Evolutionary conservation across 2,113 vertebrate genomes (phyloP), one percentile per base, ranked within the genome.

Genomic region (Heteronetta atricapilla): DNA sequence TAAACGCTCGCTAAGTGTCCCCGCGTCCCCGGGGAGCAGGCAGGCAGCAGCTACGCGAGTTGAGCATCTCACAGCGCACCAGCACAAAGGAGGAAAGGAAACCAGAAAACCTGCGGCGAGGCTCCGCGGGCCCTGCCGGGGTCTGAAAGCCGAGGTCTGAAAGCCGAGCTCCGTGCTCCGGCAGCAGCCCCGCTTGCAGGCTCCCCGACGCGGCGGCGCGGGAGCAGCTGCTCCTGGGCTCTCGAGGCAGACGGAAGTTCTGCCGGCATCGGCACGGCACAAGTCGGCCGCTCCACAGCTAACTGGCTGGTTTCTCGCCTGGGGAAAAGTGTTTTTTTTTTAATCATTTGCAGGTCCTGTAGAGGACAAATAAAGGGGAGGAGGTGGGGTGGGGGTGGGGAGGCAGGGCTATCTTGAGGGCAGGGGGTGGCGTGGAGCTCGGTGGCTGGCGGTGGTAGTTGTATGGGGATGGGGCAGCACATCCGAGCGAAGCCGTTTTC

Each of bases 171-270:
- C 73, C 0, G 1, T 50, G 64, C 70, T 93, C 8, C 63, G 19
- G 18, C 17, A 23, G 33, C 25, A 29, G 25, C 40, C 38, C 48
- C 52, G 55, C 86, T 59, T 10, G 1, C 42, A 75, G 84, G 2
- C 53, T 66, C n/a, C 34, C 90, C 3, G 0, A n/a, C 22, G 60
- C 19, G 28, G 46, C 11, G 56, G 73, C 2, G 66, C 8, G 53
- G 89, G 78, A 88, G 88, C 86, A 66, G 70, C 91, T 75, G 85
- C 80, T 85, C 36, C 66, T 40, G 70, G 1, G 11, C 79, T 56
- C 90, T 89, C 56, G 88, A 75, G 92, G 88, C 48, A 53, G 72
- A 60, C 11, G 3, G 86, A 94, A 96, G 88, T 82, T 94, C 59
- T 74, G 14, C 53, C 6, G 3, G 64, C 36, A 1, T 53, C 73